Evolutionary conservation across 2,797 vertebrate genomes (phyloP).

Genomic region (Choloepus didactylus): DNA sequence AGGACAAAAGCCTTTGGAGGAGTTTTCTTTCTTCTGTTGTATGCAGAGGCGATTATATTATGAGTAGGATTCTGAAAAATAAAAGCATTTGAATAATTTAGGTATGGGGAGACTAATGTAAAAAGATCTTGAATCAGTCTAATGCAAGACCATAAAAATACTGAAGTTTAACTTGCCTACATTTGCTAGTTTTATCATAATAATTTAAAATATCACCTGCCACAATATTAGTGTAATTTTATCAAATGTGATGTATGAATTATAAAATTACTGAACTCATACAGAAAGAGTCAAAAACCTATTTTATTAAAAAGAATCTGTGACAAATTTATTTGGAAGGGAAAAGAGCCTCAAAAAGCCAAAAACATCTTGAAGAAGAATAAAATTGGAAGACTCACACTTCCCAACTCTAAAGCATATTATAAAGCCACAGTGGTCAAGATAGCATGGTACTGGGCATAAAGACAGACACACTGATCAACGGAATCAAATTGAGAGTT

Average conservation of each 20-base stretch:
- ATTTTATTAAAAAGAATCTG: neutral
- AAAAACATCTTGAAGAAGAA: no score
- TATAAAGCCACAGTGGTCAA: no score
- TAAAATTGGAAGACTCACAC: no score
- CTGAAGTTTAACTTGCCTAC: neutral
- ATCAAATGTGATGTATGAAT: slow-evolving; percentile 27
- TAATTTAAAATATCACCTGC: slow-evolving; percentile 16
- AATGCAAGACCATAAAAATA: slow-evolving; percentile 1
- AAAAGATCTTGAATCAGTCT: neutral
- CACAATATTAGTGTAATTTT: slow-evolving; percentile 42
- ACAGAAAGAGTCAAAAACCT: slow-evolving; percentile 19
- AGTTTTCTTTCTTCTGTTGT: slow-evolving; percentile 78
- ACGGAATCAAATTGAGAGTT: no score
- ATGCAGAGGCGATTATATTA: slow-evolving; percentile 71
- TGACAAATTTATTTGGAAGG: no score
- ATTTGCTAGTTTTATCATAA: slow-evolving; percentile 50
- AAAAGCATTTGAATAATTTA: slow-evolving; percentile 76
- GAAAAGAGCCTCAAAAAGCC: no score
- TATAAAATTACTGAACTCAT: slow-evolving; percentile 1
- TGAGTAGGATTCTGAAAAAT: slow-evolving; percentile 79
- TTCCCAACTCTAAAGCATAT: no score
- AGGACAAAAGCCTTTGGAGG: slow-evolving; percentile 76
- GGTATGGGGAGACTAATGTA: slow-evolving; percentile 25
- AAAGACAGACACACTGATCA: no score
- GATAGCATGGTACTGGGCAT: no score